A percentile compares a stretch with the other conserved stretches of the same genome.
Conservation (phyloP, 2,797 vertebrate species). For the Malurus splendens region DNA sequence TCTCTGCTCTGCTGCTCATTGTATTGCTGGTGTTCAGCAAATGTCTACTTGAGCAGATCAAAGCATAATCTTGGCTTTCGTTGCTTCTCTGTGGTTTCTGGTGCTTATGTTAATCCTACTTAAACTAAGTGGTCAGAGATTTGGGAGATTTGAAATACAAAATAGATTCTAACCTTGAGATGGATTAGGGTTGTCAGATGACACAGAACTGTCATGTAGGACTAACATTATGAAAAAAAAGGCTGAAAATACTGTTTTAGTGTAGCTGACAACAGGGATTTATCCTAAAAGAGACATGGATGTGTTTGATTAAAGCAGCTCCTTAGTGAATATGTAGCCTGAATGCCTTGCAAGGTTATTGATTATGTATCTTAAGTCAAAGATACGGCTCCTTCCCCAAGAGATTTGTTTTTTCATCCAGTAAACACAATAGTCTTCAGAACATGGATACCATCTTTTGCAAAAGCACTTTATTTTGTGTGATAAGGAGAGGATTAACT, state of each 20-base stretch:
- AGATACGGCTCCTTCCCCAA: neutral
- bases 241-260: constrained; percentile 15
- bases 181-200: constrained; percentile 41
- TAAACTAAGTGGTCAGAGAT: constrained; percentile 57
- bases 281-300: constrained; percentile 30
- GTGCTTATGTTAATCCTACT: constrained; percentile 54
- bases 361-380: constrained; percentile 21
- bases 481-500: constrained; percentile 6
- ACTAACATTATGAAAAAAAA: constrained; percentile 35
- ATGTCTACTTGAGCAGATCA: constrained; percentile 63
- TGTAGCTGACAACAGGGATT: constrained; percentile 37
- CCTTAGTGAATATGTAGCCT: constrained; percentile 22
- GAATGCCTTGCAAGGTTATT: constrained; percentile 46
- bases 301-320: constrained; percentile 38
- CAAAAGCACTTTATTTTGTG: neutral
- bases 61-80: constrained; percentile 59
- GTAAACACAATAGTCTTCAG: neutral
- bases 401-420: neutral
- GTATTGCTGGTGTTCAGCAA: constrained; percentile 40
- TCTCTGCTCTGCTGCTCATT: neutral
- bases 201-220: constrained; percentile 45
- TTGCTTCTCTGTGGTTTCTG: constrained; percentile 50
- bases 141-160: constrained; percentile 58
- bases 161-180: constrained; percentile 61
- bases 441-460: neutral